A percentile compares a stretch with the other conserved stretches of the same genome.
Evolutionary conservation across 2,888 invertebrate species (phyloP).

Genomic region (Dermolepida albohirtum): DNA sequence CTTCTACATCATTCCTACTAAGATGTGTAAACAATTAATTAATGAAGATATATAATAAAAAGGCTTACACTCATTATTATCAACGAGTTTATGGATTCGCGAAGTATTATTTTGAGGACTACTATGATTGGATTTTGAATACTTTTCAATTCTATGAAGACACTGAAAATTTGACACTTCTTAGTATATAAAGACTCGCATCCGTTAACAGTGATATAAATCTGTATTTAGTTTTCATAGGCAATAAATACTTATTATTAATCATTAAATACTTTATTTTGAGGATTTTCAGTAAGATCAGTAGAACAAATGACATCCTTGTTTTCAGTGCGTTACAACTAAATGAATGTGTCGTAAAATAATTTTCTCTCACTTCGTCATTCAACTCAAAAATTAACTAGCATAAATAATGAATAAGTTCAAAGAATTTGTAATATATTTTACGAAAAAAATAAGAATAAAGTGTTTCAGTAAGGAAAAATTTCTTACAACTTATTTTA

Average conservation of each 20-base stretch:
- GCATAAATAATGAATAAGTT: no score
- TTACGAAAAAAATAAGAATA: no score
- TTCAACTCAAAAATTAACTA: no score
- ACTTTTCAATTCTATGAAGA: constrained; percentile 54
- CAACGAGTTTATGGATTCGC: constrained; percentile 66
- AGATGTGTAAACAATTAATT: constrained; percentile 63
- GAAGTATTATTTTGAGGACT: constrained; percentile 62
- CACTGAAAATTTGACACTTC: constrained; percentile 48
- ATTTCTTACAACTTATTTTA: no score
- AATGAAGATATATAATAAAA: constrained; percentile 65
- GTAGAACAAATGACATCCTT: no score
- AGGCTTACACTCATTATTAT: constrained; percentile 70
- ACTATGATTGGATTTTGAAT: constrained; percentile 54
- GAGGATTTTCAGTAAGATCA: no score
- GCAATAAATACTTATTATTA: constrained; percentile 31
- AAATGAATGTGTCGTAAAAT: no score
- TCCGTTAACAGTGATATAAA: constrained; percentile 33
- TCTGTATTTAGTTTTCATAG: constrained; percentile 3
- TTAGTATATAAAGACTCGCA: constrained; percentile 30
- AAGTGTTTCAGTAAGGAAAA: no score
- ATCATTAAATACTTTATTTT: no score
- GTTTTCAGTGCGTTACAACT: no score
- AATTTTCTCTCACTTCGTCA: no score
- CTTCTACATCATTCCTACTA: constrained; percentile 65
- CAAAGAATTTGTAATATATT: no score